These are phyloP conservation scores for Strigamia transsilvanica DNA, from an alignment of 2,888 invertebrate species.

Conservation along the genomic window DNA sequence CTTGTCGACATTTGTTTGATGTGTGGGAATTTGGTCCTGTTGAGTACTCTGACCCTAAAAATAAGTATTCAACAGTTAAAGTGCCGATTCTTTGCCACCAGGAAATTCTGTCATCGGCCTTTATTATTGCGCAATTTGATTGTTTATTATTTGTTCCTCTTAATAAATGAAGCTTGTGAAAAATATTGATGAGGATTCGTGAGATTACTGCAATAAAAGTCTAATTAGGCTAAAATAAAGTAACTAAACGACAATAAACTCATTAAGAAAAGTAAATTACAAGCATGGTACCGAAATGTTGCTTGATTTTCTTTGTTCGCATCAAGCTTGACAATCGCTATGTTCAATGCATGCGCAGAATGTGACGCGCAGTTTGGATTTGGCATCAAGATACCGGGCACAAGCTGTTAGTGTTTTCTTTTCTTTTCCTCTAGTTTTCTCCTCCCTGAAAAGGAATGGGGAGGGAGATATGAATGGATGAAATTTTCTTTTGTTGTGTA, in stretches of 20 bases:
- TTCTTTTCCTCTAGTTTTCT: background rate
- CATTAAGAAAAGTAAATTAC: too few species aligned
- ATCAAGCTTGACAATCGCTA: too few species aligned
- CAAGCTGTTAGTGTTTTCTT: too few species aligned
- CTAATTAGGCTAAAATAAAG: too few species aligned
- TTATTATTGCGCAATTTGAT: conserved; percentile 13
- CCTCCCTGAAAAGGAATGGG: background rate
- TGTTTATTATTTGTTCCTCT: background rate
- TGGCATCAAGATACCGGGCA: too few species aligned
- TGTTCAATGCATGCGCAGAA: too few species aligned
- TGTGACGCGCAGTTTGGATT: too few species aligned
- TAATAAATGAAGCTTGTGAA: background rate
- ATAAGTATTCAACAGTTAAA: conserved; percentile 30
- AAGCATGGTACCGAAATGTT: too few species aligned
- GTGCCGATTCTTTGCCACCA: conserved; percentile 30
- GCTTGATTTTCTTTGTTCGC: too few species aligned
- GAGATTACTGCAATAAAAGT: background rate
- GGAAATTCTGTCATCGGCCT: conserved; percentile 20
- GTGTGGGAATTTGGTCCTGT: conserved; percentile 18
- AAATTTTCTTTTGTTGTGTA: background rate
- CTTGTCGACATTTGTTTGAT: conserved; percentile 15
- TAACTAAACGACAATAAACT: too few species aligned
- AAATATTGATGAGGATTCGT: background rate
- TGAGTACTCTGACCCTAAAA: conserved; percentile 21
- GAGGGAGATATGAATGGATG: background rate